phyloP scores from a whole-genome alignment of 2,888 invertebrate genomes.

The Ormyrus pomaceus region DNA sequence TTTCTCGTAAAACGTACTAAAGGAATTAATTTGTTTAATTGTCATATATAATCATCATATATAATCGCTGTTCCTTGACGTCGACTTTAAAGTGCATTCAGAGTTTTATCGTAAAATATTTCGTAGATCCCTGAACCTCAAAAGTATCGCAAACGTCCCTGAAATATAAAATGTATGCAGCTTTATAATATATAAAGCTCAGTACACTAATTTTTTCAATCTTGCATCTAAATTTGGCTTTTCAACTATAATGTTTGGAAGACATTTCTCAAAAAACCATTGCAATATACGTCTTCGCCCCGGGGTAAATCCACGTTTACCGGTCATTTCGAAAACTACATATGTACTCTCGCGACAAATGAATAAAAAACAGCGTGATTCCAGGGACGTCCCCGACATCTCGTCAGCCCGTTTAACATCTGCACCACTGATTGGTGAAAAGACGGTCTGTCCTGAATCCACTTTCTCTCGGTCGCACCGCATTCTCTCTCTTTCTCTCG shows the following conservation, averaged over 20 bases:
- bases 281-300: not conserved
- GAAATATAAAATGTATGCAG: constrained; percentile 15
- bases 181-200: constrained; percentile 10
- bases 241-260: constrained; percentile 30
- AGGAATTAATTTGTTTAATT: not conserved
- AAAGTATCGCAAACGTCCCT: constrained; percentile 45
- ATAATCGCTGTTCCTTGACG: not conserved
- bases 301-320: not conserved
- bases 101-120: constrained; percentile 38
- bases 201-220: not conserved
- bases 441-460: not conserved
- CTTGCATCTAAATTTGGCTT: constrained; percentile 10
- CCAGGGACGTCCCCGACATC: no score
- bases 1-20: not conserved
- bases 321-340: no score
- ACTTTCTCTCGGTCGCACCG: constrained; percentile 1
- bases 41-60: not conserved
- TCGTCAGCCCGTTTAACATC: no score
- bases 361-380: no score
- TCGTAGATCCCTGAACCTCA: not conserved
- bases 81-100: constrained; percentile 25
- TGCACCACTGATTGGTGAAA: no score
- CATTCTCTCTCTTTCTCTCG: constrained; percentile 1
- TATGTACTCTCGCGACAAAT: not conserved
- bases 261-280: constrained; percentile 20